Evolutionary conservation across 2,113 vertebrate species (phyloP).

Genomic region (Macrotis lagotis): DNA sequence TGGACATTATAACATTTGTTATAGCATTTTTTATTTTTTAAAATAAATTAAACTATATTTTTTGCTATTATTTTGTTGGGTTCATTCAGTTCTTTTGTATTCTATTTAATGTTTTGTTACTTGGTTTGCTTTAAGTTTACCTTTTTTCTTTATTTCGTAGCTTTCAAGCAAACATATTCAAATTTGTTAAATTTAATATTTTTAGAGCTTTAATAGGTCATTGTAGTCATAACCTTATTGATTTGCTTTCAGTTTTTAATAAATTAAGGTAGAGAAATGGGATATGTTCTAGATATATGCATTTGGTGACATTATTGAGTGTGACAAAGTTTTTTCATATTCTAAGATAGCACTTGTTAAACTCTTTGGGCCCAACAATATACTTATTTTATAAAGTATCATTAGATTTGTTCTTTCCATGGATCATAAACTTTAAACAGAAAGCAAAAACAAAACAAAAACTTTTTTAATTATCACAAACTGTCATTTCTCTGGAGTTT

Average conservation of each 20-base stretch:
- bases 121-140: neutral
- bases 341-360: neutral
- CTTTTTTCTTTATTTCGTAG: conserved; percentile 23
- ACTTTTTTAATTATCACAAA: neutral
- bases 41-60: neutral
- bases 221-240: neutral
- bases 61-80: neutral
- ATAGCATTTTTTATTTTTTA: too few relatives aligned
- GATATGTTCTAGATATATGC: neutral
- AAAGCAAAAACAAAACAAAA: neutral
- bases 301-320: neutral
- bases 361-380: neutral
- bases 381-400: neutral
- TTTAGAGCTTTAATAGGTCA: neutral
- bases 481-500: neutral
- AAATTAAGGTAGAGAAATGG: neutral
- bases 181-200: neutral
- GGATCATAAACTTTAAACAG: neutral
- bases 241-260: conserved; percentile 25
- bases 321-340: neutral
- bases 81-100: neutral
- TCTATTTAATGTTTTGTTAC: conserved; percentile 40
- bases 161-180: neutral
- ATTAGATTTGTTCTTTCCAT: neutral
- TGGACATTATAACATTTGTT: neutral